phyloP scores from a whole-genome alignment of 2,113 vertebrate species.

The Octodon degus region DNA sequence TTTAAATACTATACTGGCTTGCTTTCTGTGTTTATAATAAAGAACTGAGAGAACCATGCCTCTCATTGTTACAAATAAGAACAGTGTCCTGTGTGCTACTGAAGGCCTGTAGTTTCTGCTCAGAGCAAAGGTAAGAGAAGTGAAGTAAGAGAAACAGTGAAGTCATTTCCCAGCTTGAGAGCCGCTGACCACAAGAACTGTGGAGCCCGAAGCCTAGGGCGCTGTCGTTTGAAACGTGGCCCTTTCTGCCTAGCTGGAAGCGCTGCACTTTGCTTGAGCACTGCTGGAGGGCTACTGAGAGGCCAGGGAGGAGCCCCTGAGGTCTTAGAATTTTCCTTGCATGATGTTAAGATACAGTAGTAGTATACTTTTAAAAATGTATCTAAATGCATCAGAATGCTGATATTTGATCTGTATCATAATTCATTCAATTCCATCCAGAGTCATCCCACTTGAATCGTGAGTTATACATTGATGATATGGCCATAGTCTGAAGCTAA shows the following conservation, averaged over 20 bases:
- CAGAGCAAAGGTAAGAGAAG: neutral
- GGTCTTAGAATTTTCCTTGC: conserved; percentile 43
- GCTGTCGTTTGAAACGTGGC: neutral
- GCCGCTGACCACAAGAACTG: neutral
- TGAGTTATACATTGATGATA: neutral
- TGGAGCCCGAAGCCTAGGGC: neutral
- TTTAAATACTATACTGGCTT: conserved; percentile 56
- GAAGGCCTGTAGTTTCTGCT: neutral
- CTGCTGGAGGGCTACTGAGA: neutral
- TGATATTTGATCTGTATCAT: neutral
- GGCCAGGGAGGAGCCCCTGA: neutral
- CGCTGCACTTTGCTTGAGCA: neutral
- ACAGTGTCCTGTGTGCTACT: neutral
- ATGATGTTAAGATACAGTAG: neutral
- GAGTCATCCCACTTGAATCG: conserved; percentile 1
- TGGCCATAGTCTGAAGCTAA: neutral
- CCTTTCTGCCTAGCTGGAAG: neutral
- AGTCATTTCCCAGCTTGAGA: neutral
- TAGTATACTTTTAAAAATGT: neutral
- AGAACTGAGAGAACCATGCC: conserved; percentile 53
- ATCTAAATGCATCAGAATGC: conserved; percentile 10
- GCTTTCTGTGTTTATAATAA: conserved; percentile 67
- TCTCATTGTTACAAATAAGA: conserved; percentile 38
- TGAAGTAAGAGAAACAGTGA: neutral
- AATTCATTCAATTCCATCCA: neutral